Percentiles rank a stretch among this genome's conserved stretches.
phyloP scores from a whole-genome alignment of 1,140 invertebrate species.

The Tetragonula clypearis region DNA sequence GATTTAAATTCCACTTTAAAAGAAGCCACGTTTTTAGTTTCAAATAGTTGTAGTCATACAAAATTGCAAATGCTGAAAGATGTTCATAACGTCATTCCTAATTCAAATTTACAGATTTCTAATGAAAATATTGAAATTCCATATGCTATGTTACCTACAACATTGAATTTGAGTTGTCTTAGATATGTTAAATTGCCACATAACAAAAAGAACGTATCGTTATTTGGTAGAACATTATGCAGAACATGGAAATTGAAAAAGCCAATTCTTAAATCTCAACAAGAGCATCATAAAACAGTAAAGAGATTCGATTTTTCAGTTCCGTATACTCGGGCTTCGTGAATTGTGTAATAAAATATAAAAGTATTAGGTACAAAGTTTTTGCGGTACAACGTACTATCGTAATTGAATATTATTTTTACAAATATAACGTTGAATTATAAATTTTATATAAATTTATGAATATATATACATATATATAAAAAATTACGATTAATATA shows the following conservation, averaged over 20 bases:
- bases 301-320: constrained; percentile 83
- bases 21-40: constrained; percentile 33
- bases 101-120: background rate
- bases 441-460: background rate
- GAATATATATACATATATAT: background rate
- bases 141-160: constrained; percentile 55
- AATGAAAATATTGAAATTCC: background rate
- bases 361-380: background rate
- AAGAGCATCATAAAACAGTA: constrained; percentile 52
- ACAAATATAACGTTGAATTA: constrained; percentile 4
- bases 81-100: background rate
- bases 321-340: constrained; percentile 73
- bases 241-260: constrained; percentile 71
- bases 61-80: constrained; percentile 21
- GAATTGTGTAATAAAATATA: background rate
- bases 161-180: constrained; percentile 70
- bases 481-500: background rate
- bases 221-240: constrained; percentile 82
- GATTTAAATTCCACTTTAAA: constrained; percentile 70
- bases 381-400: background rate
- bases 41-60: background rate
- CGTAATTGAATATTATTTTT: constrained; percentile 9
- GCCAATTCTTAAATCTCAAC: constrained; percentile 55
- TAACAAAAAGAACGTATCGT: constrained; percentile 72
- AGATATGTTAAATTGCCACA: constrained; percentile 48